Percentiles rank a stretch among this genome's conserved stretches.
Evolutionary conservation across 2,113 vertebrate genomes (phyloP).

Genomic region (Vicugna pacos): DNA sequence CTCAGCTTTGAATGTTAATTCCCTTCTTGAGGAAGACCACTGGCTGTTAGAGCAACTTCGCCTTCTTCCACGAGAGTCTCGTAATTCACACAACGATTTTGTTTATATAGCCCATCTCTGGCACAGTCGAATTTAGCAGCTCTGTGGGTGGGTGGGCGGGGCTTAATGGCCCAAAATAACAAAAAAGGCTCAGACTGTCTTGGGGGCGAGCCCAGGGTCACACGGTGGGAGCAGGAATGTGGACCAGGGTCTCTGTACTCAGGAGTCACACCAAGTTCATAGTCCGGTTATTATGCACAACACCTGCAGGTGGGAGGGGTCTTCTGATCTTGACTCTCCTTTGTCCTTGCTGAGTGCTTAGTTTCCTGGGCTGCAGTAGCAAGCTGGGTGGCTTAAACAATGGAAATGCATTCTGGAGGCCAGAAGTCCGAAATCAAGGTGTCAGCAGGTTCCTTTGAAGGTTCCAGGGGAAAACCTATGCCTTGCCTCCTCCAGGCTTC

Average conservation of each 20-base stretch:
- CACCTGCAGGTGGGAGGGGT: fast-evolving
- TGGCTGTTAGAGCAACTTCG: background rate
- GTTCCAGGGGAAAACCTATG: background rate
- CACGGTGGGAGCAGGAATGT: background rate
- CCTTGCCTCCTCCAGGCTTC: background rate
- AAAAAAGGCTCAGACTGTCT: no score
- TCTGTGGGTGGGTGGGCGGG: background rate
- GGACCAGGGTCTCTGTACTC: background rate
- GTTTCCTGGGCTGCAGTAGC: background rate
- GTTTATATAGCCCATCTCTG: background rate
- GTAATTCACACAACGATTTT: fast-evolving
- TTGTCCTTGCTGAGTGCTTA: background rate
- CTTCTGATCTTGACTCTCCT: background rate
- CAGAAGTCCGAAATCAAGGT: background rate
- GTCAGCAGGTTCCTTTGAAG: background rate
- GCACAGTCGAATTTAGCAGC: background rate
- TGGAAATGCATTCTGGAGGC: no score
- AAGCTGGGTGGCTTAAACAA: background rate
- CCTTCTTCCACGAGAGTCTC: background rate
- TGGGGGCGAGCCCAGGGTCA: background rate
- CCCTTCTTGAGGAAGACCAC: background rate
- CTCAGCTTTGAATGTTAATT: background rate
- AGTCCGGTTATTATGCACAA: fast-evolving
- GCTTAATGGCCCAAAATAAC: background rate
- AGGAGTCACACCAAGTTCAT: fast-evolving